A percentile compares a stretch with the other conserved stretches of the same genome.
phyloP scores from a whole-genome alignment of 2,113 vertebrate species.

The Labeo rohita region DNA sequence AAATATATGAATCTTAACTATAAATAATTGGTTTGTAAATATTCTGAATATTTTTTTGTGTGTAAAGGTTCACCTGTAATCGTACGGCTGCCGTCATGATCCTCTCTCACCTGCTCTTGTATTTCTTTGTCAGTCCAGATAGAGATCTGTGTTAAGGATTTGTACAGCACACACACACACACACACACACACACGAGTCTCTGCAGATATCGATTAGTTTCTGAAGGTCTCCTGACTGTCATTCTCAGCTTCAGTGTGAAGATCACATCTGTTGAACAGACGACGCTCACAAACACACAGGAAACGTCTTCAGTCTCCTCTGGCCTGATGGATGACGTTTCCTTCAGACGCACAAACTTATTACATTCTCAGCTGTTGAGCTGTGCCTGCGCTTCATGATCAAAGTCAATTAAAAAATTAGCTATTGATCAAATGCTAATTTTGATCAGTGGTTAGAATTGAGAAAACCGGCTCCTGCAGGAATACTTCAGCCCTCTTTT shows the following conservation, averaged over 20 bases:
- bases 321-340: no score
- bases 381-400: background rate
- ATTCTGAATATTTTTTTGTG: no score
- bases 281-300: background rate
- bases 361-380: background rate
- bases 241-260: constrained; percentile 3
- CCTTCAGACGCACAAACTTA: no score
- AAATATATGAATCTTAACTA: no score
- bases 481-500: background rate
- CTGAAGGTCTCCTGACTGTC: background rate
- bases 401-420: background rate
- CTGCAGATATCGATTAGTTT: constrained; percentile 31
- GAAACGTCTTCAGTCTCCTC: no score
- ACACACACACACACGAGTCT: background rate
- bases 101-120: no score
- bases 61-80: no score
- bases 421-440: background rate
- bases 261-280: background rate
- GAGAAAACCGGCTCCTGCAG: background rate
- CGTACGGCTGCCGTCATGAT: no score
- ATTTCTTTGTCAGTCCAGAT: no score
- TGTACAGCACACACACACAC: no score
- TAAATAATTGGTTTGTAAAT: no score
- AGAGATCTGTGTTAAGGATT: no score
- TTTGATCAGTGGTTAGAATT: background rate